Evolutionary conservation across 2,888 invertebrate species (phyloP), one percentile per base, ranked within the genome.

Genomic region (Xestia sexstrigata): DNA sequence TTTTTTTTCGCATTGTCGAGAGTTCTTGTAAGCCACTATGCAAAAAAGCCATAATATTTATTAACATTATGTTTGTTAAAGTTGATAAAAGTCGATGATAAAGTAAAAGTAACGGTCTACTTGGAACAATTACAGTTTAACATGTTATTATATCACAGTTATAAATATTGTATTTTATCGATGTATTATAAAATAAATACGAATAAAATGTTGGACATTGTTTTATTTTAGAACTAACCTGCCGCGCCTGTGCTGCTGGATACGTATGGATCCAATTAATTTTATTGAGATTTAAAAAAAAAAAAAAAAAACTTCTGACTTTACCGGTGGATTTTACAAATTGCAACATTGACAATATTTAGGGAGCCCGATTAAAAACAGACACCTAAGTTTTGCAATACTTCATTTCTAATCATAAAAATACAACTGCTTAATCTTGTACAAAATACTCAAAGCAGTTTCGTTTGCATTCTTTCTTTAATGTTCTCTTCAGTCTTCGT

Each of bases 91-190:
- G 82, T 83, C 70, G 80, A 80, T 75, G 63, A 76, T 75, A 58
- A 79, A 84, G 49, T 76, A 76, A 42, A 65, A 70, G 65, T 73
- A 79, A 90, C 89, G 75, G 70, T 78, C 74, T 79, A 79, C 35
- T 80, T 74, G 70, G 86, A 88, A 84, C 84, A 87, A 87, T 82
- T 87, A 84, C 79, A 85, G 77, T 85, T 72, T 92, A 94, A 93
- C 92, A 92, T 87, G 84, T 91, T 91, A 92, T 92, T 92, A 93
- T 94, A 93, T 94, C 93, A 93, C 92, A 93, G 92, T 93, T 93
- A 94, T 92, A 94, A 92, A 94, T 92, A 94, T 91, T 93, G 94
- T 95, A 95, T 95, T 95, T 93, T 95, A 95, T 93, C 92, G 91
- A 94, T 95, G 93, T 95, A 95, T 93, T 93, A 91, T 93, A 94